Evolutionary conservation across 2,888 invertebrate species (phyloP).

Genomic region (Apocheima hispidaria): DNA sequence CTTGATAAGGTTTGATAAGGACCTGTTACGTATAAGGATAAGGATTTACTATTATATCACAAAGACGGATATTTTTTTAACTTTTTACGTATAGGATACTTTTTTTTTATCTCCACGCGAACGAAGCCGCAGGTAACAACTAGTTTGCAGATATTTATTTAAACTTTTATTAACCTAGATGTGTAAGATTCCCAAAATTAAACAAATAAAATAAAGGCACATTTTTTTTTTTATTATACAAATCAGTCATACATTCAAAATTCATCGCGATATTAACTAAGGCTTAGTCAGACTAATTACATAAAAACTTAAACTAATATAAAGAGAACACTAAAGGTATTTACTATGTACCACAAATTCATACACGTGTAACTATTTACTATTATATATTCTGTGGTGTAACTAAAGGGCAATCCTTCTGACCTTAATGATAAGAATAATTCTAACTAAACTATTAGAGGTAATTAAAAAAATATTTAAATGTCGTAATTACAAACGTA

Average conservation of each 20-base stretch:
- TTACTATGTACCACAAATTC: neutral
- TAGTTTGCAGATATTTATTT: no score
- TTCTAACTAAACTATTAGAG: neutral
- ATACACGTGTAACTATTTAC: neutral
- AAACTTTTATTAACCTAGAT: no score
- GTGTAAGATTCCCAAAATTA: no score
- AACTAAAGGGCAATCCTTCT: conserved; percentile 1
- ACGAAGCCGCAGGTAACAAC: no score
- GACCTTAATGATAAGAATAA: neutral
- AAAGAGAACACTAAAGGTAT: neutral
- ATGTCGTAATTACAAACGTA: no score
- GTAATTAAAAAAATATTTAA: no score
- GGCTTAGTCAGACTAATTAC: conserved; percentile 6
- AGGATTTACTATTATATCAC: no score
- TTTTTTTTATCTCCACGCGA: no score
- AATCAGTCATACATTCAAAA: conserved; percentile 9
- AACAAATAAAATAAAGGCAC: neutral
- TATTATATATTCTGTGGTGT: neutral
- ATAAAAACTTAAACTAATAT: neutral
- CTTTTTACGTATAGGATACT: no score
- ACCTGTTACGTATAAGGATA: no score
- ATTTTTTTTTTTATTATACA: neutral
- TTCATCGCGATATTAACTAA: neutral
- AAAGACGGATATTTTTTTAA: no score
- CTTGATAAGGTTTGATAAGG: no score